Evolutionary conservation across 2,113 vertebrate species (phyloP).

Genomic region (Misgurnus mizolepis): DNA sequence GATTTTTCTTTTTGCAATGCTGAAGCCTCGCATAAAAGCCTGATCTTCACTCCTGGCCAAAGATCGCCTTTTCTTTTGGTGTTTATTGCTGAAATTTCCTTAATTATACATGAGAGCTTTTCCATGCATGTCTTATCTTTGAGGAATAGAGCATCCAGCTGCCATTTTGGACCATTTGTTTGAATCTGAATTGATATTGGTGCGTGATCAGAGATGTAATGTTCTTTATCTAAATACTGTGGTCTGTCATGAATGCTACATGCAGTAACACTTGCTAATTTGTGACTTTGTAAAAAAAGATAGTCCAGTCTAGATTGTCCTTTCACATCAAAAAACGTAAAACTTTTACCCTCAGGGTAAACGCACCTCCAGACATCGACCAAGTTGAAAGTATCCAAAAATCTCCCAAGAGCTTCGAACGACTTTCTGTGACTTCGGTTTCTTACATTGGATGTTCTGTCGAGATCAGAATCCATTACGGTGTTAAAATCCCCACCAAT

Average conservation of each 20-base stretch:
- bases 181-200: constrained; percentile 48
- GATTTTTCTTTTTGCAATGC: not conserved
- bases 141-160: constrained; percentile 21
- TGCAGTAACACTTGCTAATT: constrained; percentile 15
- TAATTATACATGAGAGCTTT: constrained; percentile 27
- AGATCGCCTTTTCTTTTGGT: constrained; percentile 18
- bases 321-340: constrained; percentile 46
- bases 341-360: constrained; percentile 41
- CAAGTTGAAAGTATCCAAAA: constrained; percentile 35
- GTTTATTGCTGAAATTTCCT: constrained; percentile 23
- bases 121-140: constrained; percentile 14
- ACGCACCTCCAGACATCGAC: constrained; percentile 47
- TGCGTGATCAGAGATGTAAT: constrained; percentile 48
- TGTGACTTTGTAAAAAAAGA: constrained; percentile 36
- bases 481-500: constrained; percentile 53
- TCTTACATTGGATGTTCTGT: constrained; percentile 42
- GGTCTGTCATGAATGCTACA: constrained; percentile 44
- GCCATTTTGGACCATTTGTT: constrained; percentile 7
- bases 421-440: constrained; percentile 39
- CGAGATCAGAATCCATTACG: constrained; percentile 30
- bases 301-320: constrained; percentile 52
- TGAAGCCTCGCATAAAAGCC: constrained; percentile 24
- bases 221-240: constrained; percentile 9
- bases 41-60: constrained; percentile 46
- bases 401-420: not conserved